Conservation (phyloP, 2,113 vertebrate genomes). For the Hirundichthys speculiger region DNA sequence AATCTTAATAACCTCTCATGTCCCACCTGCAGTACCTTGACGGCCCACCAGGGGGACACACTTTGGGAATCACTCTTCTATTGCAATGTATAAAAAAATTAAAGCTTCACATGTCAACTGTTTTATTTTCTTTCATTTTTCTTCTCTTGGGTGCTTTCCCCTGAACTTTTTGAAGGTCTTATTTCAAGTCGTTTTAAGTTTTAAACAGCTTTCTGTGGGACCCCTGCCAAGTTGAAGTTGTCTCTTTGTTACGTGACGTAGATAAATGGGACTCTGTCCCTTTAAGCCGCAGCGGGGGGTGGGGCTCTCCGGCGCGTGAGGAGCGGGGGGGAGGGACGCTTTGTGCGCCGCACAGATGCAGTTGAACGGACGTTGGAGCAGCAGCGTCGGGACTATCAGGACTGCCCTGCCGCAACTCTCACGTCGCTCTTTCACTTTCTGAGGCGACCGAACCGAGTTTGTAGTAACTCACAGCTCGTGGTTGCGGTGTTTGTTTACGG, state of each 20-base stretch:
- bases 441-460: constrained; percentile 8
- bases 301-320: constrained; percentile 30
- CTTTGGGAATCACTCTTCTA: too few species aligned
- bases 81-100: too few species aligned
- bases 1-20: too few species aligned
- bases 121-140: neutral
- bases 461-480: neutral
- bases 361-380: constrained; percentile 48
- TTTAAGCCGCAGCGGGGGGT: constrained; percentile 66
- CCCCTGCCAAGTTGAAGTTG: constrained; percentile 21
- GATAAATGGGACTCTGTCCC: constrained; percentile 44
- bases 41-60: too few species aligned
- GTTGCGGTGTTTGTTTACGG: neutral
- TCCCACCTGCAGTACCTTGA: too few species aligned
- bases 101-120: too few species aligned
- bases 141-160: neutral
- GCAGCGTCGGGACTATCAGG: constrained; percentile 5
- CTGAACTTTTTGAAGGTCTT: neutral
- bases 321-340: constrained; percentile 2
- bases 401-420: constrained; percentile 1
- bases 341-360: constrained; percentile 61
- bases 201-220: neutral
- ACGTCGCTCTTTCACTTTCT: neutral
- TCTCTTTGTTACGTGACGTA: constrained; percentile 13
- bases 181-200: constrained; percentile 7